A percentile compares a stretch with the other conserved stretches of the same genome.
phyloP scores from a whole-genome alignment of 2,113 vertebrate species.

The Orthochromis malagaraziensis region DNA sequence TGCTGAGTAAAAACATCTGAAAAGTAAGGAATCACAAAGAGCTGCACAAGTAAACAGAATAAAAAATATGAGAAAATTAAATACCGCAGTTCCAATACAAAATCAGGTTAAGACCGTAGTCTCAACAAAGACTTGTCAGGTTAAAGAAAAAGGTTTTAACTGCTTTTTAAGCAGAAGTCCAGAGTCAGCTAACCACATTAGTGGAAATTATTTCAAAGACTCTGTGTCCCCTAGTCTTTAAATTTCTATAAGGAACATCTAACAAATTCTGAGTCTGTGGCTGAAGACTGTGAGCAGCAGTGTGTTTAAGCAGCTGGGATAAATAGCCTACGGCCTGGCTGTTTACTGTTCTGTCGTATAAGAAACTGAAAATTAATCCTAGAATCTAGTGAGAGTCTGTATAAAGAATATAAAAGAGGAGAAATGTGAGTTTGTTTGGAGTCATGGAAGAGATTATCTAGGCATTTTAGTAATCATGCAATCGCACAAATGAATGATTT shows the following conservation, averaged over 20 bases:
- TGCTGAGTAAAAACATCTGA: not conserved
- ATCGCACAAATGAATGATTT: not conserved
- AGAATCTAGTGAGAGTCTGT: not conserved
- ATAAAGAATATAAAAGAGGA: not conserved
- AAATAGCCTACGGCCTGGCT: rapidly evolving
- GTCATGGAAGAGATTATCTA: not conserved
- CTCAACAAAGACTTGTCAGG: not conserved
- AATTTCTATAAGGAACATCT: rapidly evolving
- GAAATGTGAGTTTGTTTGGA: not conserved
- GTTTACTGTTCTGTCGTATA: not conserved
- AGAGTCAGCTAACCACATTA: not conserved
- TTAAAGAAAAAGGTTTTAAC: not conserved
- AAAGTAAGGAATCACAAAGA: not conserved
- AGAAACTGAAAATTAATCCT: not conserved
- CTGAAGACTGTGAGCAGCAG: not conserved
- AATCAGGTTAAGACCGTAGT: not conserved
- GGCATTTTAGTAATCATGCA: not conserved
- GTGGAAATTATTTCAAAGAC: rapidly evolving
- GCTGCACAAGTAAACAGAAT: not conserved
- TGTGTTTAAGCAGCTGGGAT: not conserved
- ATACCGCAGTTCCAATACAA: not conserved
- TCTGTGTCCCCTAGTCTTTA: rapidly evolving
- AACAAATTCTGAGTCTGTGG: not conserved
- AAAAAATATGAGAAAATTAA: not conserved
- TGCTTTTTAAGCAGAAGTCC: not conserved